Evolutionary conservation across 1,140 invertebrate genomes (phyloP).

Genomic region (Atta colombica): DNA sequence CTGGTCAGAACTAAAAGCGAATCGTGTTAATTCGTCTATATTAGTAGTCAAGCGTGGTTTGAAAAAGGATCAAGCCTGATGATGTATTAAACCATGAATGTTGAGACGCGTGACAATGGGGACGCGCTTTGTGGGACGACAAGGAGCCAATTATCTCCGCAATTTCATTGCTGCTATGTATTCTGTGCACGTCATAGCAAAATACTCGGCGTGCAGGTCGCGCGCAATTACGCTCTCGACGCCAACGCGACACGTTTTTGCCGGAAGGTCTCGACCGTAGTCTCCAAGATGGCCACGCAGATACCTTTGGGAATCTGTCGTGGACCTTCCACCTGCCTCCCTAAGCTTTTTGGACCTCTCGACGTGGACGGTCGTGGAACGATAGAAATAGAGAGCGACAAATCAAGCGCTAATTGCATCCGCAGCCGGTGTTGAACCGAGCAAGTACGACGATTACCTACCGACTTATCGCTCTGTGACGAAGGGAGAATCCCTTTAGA

Average conservation of each 20-base stretch:
- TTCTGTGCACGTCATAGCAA: slow-evolving; percentile 60
- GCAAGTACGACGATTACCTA: slow-evolving; percentile 78
- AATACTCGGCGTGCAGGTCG: slow-evolving; percentile 46
- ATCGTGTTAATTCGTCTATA: slow-evolving; percentile 12
- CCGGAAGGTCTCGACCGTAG: slow-evolving; percentile 41
- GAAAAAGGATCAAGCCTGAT: slow-evolving; percentile 40
- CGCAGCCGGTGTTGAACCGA: slow-evolving; percentile 54
- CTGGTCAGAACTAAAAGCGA: no score
- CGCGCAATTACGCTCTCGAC: slow-evolving; percentile 56
- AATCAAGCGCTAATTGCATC: slow-evolving; percentile 77
- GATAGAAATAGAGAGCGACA: slow-evolving; percentile 60
- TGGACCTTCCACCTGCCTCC: not conserved
- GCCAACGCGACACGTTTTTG: slow-evolving; percentile 65
- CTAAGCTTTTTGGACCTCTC: slow-evolving; percentile 54
- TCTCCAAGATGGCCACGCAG: slow-evolving; percentile 52
- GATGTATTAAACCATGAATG: slow-evolving; percentile 65
- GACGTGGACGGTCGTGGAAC: slow-evolving; percentile 28
- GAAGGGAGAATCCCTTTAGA: slow-evolving; percentile 48
- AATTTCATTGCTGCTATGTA: slow-evolving; percentile 69
- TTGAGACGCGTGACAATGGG: slow-evolving; percentile 59
- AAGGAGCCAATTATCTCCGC: slow-evolving; percentile 73
- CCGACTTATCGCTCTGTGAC: slow-evolving; percentile 64
- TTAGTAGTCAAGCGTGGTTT: not conserved
- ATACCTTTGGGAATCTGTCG: slow-evolving; percentile 38
- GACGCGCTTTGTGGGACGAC: slow-evolving; percentile 56